Evolutionary conservation across 2,888 invertebrate species (phyloP).

Genomic region (Linnaemya tessellans): DNA sequence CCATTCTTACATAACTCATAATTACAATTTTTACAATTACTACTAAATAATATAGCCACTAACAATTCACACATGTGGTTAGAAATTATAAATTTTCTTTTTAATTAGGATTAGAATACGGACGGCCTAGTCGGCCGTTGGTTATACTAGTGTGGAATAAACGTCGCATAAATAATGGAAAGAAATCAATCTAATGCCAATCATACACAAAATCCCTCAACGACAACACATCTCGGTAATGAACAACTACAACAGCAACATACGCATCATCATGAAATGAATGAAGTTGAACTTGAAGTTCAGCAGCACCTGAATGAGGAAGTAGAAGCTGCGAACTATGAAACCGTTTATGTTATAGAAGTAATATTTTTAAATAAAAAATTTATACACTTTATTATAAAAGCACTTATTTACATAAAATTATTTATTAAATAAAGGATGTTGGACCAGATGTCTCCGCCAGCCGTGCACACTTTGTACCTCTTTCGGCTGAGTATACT

Average conservation of each 20-base stretch:
- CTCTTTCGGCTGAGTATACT: conserved; percentile 49
- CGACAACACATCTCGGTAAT: conserved; percentile 60
- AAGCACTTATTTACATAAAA: background rate
- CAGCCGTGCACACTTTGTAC: conserved; percentile 64
- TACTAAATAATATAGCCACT: no score
- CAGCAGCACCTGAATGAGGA: conserved; percentile 70
- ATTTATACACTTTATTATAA: background rate
- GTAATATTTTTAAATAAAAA: conserved; percentile 28
- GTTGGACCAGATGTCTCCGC: conserved; percentile 66
- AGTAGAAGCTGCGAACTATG: conserved; percentile 64
- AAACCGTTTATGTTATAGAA: conserved; percentile 70
- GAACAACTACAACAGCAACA: conserved; percentile 55
- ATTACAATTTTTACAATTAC: no score
- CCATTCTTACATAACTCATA: no score
- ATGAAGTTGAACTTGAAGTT: conserved; percentile 66
- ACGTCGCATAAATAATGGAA: conserved; percentile 56
- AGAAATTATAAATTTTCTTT: background rate
- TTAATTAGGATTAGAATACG: background rate
- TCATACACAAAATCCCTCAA: conserved; percentile 65
- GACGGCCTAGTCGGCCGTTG: no score
- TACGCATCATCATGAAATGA: conserved; percentile 67
- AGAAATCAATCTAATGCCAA: conserved; percentile 59
- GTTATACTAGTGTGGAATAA: background rate
- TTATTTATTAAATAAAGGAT: conserved; percentile 47
- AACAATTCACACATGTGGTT: background rate